Evolutionary conservation across 2,113 vertebrate species (phyloP).

Genomic region (Illadopsis cleaveri): DNA sequence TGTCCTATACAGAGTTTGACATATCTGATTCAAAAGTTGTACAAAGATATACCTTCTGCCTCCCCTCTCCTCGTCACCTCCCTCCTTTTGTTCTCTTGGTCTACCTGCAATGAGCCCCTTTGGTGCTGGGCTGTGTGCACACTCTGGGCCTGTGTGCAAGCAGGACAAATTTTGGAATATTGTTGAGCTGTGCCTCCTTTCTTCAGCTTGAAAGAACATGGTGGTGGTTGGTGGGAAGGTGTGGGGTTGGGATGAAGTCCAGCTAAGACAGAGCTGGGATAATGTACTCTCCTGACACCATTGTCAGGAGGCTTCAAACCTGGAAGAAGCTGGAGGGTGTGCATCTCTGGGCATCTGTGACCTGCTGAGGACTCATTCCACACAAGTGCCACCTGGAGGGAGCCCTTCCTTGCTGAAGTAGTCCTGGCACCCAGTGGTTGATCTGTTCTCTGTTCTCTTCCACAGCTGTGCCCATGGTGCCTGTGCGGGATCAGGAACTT

Average conservation of each 20-base stretch:
- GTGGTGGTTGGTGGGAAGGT: background rate
- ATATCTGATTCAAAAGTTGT: background rate
- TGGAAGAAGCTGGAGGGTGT: background rate
- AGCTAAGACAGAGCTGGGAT: background rate
- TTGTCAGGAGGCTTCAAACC: background rate
- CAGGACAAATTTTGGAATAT: background rate
- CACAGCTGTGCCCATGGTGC: slow-evolving; percentile 42
- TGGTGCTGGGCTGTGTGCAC: background rate
- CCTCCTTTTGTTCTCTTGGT: background rate
- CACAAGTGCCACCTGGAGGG: accelerated
- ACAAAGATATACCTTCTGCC: background rate
- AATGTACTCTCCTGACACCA: background rate
- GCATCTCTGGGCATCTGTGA: background rate
- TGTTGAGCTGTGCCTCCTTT: background rate
- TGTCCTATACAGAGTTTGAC: background rate
- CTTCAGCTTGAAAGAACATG: background rate
- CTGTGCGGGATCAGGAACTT: slow-evolving; percentile 64
- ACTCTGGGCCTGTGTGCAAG: background rate
- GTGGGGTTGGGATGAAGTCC: background rate
- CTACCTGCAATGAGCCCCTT: accelerated
- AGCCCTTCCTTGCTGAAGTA: background rate
- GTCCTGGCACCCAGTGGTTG: background rate
- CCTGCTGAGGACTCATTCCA: background rate
- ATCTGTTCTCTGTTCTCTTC: background rate
- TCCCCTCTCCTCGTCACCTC: background rate